Evolutionary conservation across 2,888 invertebrate genomes (phyloP).

Genomic region (Dendrolimus pini): DNA sequence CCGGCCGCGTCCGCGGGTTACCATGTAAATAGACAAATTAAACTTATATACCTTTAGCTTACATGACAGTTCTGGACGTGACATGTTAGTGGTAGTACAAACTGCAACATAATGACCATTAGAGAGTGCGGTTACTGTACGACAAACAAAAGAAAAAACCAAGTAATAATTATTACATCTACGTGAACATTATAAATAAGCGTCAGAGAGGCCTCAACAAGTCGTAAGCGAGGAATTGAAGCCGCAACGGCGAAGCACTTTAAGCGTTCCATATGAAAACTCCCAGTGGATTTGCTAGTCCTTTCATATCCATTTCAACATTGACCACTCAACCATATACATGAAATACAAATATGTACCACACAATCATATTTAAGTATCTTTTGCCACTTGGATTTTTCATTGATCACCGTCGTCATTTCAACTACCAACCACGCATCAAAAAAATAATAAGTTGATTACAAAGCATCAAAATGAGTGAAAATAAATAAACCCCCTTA

Average conservation of each 20-base stretch:
- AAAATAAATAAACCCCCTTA: constrained; percentile 54
- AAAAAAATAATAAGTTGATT: constrained; percentile 38
- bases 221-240: constrained; percentile 68
- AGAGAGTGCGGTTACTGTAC: constrained; percentile 76
- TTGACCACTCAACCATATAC: neutral
- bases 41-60: constrained; percentile 73
- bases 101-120: constrained; percentile 78
- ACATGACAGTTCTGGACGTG: constrained; percentile 77
- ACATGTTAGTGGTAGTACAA: constrained; percentile 77
- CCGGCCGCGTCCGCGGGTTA: constrained; percentile 65
- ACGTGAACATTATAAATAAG: constrained; percentile 71
- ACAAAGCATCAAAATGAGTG: constrained; percentile 47
- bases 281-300: constrained; percentile 36
- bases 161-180: constrained; percentile 66
- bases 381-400: constrained; percentile 48
- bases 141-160: constrained; percentile 72
- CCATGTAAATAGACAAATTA: constrained; percentile 71
- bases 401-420: constrained; percentile 59
- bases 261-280: constrained; percentile 55
- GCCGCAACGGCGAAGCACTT: constrained; percentile 71
- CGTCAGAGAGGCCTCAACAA: constrained; percentile 69
- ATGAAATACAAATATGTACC: neutral
- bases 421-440: constrained; percentile 71
- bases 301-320: neutral
- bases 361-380: neutral